A percentile compares a stretch with the other conserved stretches of the same genome.
These are phyloP conservation scores for Pantelozetes paolii DNA, from an alignment of 2,888 invertebrate genomes.

Conservation along the genomic window DNA sequence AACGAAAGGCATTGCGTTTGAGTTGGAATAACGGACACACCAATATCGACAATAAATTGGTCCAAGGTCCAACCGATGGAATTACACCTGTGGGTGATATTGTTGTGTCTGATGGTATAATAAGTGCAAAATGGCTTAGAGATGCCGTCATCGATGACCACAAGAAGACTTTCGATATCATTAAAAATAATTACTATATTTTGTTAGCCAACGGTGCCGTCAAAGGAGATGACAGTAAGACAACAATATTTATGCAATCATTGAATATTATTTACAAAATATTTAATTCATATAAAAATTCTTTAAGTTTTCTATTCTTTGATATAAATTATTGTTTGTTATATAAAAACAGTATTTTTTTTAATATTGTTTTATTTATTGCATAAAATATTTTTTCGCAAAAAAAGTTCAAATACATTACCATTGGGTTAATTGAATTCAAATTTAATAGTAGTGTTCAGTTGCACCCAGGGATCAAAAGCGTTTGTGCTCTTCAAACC, in stretches of 20 bases:
- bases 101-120: background rate
- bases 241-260: no score
- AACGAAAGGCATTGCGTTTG: background rate
- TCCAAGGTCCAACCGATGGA: background rate
- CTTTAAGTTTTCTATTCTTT: no score
- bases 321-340: no score
- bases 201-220: conserved; percentile 1
- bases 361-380: background rate
- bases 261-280: background rate
- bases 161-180: background rate
- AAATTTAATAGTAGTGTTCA: conserved; percentile 30
- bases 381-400: background rate
- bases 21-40: conserved; percentile 14
- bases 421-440: conserved; percentile 25
- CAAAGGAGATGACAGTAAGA: conserved; percentile 7
- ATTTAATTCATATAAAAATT: no score
- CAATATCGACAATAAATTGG: background rate
- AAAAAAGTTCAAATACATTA: background rate
- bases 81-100: conserved; percentile 4
- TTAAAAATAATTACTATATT: conserved; percentile 2
- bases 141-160: background rate
- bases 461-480: conserved; percentile 11
- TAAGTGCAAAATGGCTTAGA: conserved; percentile 9
- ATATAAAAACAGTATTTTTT: no score
- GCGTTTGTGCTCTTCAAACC: background rate